Evolutionary conservation across 2,888 invertebrate species (phyloP).

Genomic region (Norana najaformis): DNA sequence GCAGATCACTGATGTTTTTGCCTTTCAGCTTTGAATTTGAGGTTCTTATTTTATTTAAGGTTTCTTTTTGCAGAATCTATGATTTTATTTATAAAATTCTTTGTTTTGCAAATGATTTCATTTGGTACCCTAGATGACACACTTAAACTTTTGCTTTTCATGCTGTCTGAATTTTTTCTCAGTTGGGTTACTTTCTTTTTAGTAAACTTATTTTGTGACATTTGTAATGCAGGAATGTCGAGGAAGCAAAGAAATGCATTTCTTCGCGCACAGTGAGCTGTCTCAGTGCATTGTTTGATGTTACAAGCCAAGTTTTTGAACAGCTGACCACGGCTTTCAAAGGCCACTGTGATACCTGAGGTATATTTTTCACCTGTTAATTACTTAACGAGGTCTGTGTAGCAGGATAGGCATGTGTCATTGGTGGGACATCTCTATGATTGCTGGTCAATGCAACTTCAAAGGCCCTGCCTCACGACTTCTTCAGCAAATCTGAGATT

Average conservation of each 20-base stretch:
- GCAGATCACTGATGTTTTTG: too few relatives aligned
- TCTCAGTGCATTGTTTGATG: neutral
- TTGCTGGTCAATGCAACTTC: too few relatives aligned
- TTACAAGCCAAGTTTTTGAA: neutral
- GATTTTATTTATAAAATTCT: neutral
- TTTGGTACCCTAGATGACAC: neutral
- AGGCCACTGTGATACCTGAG: slow-evolving; percentile 8
- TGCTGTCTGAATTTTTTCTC: neutral
- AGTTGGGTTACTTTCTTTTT: neutral
- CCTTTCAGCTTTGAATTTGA: neutral
- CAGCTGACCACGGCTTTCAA: neutral
- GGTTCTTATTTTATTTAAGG: neutral
- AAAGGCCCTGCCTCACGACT: too few relatives aligned
- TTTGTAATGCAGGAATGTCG: neutral
- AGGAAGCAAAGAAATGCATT: neutral
- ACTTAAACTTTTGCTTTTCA: neutral
- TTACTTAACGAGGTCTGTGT: too few relatives aligned
- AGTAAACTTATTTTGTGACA: neutral
- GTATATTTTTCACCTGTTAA: too few relatives aligned
- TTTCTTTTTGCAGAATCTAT: neutral
- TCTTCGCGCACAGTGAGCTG: neutral
- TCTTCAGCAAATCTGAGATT: too few relatives aligned
- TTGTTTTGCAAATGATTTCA: too few relatives aligned
- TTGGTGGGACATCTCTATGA: too few relatives aligned
- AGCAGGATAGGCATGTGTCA: neutral